A percentile compares a stretch with the other conserved stretches of the same genome.
Conservation (phyloP, 64 coral and sea anemone genomes). For the Pocillopora damicornis region DNA sequence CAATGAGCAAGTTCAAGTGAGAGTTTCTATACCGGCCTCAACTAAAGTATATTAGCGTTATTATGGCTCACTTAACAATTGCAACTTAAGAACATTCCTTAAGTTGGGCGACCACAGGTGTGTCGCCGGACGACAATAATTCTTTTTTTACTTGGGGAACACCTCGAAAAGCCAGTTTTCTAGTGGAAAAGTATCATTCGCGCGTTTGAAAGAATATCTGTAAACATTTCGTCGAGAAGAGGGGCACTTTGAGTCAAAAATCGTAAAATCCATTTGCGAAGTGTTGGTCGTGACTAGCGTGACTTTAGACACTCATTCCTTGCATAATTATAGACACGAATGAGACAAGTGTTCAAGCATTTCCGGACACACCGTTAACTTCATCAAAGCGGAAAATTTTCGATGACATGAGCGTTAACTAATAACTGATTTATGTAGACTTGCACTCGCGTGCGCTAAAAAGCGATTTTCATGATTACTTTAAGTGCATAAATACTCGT, state of each 20-base stretch:
- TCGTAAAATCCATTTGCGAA: not conserved
- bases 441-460: too few species aligned
- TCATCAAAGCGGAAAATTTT: not conserved
- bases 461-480: too few species aligned
- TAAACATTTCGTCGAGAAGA: not conserved
- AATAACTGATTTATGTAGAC: not conserved
- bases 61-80: too few species aligned
- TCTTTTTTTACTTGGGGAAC: too few species aligned
- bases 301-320: not conserved
- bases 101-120: too few species aligned
- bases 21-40: too few species aligned
- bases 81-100: too few species aligned
- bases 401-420: not conserved
- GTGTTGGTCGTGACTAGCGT: not conserved
- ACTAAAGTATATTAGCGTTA: too few species aligned
- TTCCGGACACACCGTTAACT: constrained; percentile 29
- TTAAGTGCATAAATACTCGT: too few species aligned
- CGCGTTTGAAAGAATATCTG: not conserved
- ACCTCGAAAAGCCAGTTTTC: too few species aligned
- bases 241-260: not conserved
- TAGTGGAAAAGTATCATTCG: not conserved
- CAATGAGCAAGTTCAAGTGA: too few species aligned
- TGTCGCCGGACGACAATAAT: too few species aligned
- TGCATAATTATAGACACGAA: not conserved
- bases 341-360: not conserved